phyloP scores from a whole-genome alignment of 2,113 vertebrate genomes.

The Crotalus helleri region DNA sequence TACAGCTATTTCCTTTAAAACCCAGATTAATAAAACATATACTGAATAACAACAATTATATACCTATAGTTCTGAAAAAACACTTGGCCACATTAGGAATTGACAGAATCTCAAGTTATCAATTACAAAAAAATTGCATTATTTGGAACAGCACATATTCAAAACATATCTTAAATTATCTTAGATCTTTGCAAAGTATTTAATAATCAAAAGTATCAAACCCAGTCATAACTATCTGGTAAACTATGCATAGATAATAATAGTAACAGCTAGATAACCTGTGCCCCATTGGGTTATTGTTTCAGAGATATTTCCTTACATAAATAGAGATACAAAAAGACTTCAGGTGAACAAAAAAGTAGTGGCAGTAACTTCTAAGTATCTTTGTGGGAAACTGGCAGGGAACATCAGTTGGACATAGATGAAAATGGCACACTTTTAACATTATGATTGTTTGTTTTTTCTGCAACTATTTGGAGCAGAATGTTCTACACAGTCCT shows the following conservation, averaged over 20 bases:
- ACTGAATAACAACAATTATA: neutral
- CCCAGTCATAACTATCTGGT: neutral
- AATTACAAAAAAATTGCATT: neutral
- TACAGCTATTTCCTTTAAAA: neutral
- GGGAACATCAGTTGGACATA: neutral
- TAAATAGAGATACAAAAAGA: neutral
- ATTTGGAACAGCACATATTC: neutral
- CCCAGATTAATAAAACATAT: neutral
- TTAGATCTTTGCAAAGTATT: neutral
- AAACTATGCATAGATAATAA: neutral
- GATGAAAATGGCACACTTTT: neutral
- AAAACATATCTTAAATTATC: neutral
- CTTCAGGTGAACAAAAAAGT: neutral
- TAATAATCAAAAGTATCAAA: neutral
- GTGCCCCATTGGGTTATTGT: neutral
- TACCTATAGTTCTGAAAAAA: neutral
- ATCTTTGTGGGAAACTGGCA: too few species aligned
- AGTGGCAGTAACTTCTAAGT: neutral
- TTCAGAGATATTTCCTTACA: neutral
- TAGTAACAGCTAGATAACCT: neutral
- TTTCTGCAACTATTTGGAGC: neutral
- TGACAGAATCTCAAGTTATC: neutral
- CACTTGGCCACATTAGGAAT: neutral
- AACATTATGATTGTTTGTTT: neutral
- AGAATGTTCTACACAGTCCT: conserved; percentile 33